Conservation (phyloP, 2,113 vertebrate genomes). For the Cheilinus undulatus region DNA sequence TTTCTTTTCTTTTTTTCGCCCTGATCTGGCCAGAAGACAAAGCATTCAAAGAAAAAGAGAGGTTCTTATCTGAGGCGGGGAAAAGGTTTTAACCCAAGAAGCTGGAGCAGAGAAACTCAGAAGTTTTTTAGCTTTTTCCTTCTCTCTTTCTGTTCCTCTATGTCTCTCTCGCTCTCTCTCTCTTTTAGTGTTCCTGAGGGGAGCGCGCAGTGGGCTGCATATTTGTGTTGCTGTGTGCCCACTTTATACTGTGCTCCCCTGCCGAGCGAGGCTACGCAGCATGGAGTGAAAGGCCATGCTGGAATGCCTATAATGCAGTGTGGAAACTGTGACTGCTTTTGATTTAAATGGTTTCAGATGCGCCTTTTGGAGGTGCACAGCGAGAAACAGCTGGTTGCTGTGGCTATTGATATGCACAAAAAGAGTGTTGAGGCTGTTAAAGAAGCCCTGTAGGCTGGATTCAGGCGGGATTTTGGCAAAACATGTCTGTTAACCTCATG, state of each 20-base stretch:
- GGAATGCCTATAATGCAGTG: slow-evolving; percentile 82
- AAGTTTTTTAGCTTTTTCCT: slow-evolving; percentile 36
- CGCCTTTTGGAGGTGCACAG: slow-evolving; percentile 72
- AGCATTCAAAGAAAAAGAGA: slow-evolving; percentile 65
- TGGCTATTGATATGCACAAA: slow-evolving; percentile 76
- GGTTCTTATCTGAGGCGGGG: slow-evolving; percentile 69
- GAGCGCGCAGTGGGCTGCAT: slow-evolving; percentile 62
- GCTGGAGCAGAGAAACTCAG: slow-evolving; percentile 52
- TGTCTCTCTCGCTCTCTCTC: slow-evolving; percentile 34
- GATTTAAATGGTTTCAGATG: slow-evolving; percentile 87
- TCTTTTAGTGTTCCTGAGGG: slow-evolving; percentile 62
- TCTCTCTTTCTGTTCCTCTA: not conserved
- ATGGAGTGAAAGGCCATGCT: slow-evolving; percentile 74
- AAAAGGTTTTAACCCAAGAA: slow-evolving; percentile 69
- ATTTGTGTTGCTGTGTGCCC: slow-evolving; percentile 79
- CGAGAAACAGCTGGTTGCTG: slow-evolving; percentile 82
- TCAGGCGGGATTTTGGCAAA: slow-evolving; percentile 38
- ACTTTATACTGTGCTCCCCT: slow-evolving; percentile 73
- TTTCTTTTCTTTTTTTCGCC: slow-evolving; percentile 50
- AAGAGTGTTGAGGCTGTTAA: slow-evolving; percentile 63
- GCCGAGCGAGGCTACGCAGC: slow-evolving; percentile 70
- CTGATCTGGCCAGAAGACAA: slow-evolving; percentile 71
- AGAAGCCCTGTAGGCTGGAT: slow-evolving; percentile 54
- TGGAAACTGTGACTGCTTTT: slow-evolving; percentile 86
- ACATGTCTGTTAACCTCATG: slow-evolving; percentile 39